Conservation (phyloP, 1,140 invertebrate species). For the Sitobion miscanthi region DNA sequence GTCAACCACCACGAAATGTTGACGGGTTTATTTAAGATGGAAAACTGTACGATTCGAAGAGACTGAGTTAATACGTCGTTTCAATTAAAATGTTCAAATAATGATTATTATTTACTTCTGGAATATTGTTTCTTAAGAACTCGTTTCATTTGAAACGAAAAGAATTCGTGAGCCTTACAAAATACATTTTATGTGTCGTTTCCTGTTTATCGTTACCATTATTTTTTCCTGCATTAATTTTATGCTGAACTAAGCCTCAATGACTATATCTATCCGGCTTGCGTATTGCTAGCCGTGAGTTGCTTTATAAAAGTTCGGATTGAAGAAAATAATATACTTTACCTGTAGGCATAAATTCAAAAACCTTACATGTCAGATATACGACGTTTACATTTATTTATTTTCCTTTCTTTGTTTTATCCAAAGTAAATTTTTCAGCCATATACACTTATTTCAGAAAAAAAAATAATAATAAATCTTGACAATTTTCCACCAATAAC, state of each 20-base stretch:
- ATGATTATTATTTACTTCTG: neutral
- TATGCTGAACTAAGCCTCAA: neutral
- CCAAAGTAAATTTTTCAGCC: too few relatives aligned
- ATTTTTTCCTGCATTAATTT: neutral
- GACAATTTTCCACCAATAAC: too few relatives aligned
- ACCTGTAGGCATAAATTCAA: neutral
- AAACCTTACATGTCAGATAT: neutral
- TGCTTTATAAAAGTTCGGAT: neutral
- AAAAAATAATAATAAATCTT: too few relatives aligned
- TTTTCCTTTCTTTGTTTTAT: neutral
- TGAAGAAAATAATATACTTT: neutral
- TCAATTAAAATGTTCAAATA: neutral
- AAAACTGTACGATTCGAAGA: neutral
- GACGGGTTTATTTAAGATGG: neutral
- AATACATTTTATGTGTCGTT: neutral
- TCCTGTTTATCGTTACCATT: neutral
- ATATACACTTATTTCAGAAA: too few relatives aligned
- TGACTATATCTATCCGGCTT: neutral
- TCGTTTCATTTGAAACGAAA: neutral
- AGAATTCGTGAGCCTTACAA: neutral
- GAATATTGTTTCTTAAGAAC: neutral
- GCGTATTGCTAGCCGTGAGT: too few relatives aligned
- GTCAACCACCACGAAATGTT: neutral
- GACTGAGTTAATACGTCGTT: neutral
- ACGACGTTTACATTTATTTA: neutral